Percentiles rank a stretch among this genome's conserved stretches.
phyloP scores from a whole-genome alignment of 2,113 vertebrate species.

The Axis porcinus region DNA sequence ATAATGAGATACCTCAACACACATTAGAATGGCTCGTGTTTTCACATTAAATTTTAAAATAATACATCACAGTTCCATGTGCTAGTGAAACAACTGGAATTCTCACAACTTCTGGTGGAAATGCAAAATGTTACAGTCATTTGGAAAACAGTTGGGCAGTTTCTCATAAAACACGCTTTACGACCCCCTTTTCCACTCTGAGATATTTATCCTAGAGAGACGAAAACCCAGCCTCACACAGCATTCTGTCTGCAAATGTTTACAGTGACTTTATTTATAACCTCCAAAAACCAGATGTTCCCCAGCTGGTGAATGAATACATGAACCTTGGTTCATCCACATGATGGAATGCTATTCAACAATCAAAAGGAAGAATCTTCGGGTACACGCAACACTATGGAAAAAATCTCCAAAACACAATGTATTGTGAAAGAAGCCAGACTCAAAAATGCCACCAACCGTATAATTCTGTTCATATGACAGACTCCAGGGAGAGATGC shows the following conservation, averaged over 20 bases:
- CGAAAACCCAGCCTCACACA: background rate
- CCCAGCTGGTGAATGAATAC: background rate
- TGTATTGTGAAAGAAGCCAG: background rate
- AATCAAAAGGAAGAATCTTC: background rate
- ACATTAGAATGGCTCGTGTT: background rate
- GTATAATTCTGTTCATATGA: background rate
- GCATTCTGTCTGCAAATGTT: background rate
- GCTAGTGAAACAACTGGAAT: background rate
- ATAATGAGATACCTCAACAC: background rate
- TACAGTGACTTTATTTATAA: background rate
- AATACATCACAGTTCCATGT: too few relatives aligned
- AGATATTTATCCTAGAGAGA: background rate
- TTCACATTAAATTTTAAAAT: background rate
- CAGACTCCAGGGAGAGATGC: background rate
- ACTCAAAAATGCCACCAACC: background rate
- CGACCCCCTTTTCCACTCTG: background rate
- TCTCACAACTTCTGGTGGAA: background rate
- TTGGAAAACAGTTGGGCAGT: background rate
- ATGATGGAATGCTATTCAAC: background rate
- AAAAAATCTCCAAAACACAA: background rate
- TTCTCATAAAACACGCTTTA: background rate
- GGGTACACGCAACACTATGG: fast-evolving
- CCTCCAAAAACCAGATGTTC: background rate
- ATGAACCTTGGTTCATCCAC: background rate
- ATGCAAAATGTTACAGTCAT: background rate